Percentiles rank a stretch among this genome's conserved stretches.
phyloP scores from a whole-genome alignment of 2,888 invertebrate species.

The Neria commutata region DNA sequence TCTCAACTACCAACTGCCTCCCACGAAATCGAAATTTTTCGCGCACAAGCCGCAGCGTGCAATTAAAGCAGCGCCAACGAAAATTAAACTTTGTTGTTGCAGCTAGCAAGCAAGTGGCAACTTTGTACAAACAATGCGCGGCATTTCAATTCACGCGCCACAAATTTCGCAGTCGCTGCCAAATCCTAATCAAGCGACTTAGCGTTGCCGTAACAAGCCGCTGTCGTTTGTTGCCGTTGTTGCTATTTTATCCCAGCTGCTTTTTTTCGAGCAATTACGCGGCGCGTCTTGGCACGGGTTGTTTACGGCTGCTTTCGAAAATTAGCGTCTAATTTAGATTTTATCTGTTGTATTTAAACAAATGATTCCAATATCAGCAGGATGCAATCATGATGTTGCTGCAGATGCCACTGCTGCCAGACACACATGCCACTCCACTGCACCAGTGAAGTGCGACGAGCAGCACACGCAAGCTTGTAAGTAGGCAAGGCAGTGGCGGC shows the following conservation, averaged over 20 bases:
- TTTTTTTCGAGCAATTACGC: too few species aligned
- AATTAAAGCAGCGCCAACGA: not conserved
- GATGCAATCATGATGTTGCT: conserved; percentile 1
- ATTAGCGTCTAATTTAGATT: conserved; percentile 49
- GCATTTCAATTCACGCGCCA: conserved; percentile 45
- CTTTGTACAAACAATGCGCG: conserved; percentile 21
- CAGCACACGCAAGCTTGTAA: not conserved
- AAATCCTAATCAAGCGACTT: not conserved
- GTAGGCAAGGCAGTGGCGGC: not conserved
- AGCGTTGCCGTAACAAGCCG: not conserved
- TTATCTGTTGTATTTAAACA: conserved; percentile 36
- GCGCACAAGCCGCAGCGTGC: not conserved
- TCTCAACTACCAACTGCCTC: too few species aligned
- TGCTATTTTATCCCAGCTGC: not conserved
- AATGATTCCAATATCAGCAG: not conserved
- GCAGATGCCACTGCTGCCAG: too few species aligned
- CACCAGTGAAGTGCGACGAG: too few species aligned
- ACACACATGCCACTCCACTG: too few species aligned
- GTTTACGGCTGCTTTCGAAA: conserved; percentile 30
- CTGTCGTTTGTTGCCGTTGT: not conserved
- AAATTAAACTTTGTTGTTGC: not conserved
- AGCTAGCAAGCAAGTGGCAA: not conserved
- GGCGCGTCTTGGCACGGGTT: too few species aligned
- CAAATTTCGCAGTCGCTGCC: not conserved
- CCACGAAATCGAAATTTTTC: too few species aligned